Conservation (phyloP, 2,797 vertebrate species). For the Pangasius macronema region DNA sequence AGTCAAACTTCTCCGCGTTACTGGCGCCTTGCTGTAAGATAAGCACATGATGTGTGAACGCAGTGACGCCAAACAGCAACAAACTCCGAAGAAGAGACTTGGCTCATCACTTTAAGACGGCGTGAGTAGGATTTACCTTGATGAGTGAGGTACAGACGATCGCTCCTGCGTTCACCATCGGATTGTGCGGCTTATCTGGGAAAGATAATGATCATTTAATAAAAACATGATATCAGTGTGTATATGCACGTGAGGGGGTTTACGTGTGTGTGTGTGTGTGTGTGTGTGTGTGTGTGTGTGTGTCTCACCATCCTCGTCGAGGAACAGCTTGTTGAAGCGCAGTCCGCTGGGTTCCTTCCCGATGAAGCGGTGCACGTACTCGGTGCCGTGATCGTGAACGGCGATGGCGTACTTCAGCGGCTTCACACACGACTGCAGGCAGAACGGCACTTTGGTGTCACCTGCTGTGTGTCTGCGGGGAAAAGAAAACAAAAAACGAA, state of each 20-base stretch:
- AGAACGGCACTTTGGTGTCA: slow-evolving; percentile 98
- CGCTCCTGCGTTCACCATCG: slow-evolving; percentile 98
- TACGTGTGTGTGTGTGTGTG: neutral
- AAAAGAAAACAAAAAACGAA: neutral
- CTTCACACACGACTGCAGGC: slow-evolving; percentile 97
- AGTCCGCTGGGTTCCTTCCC: slow-evolving; percentile 97
- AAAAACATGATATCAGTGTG: neutral
- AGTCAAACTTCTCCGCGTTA: slow-evolving; percentile 98
- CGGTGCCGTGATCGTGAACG: slow-evolving; percentile 94
- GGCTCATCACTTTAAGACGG: neutral
- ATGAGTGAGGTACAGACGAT: slow-evolving; percentile 98
- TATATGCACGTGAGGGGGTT: neutral
- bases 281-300: neutral
- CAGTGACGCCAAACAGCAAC: neutral
- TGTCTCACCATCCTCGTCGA: slow-evolving; percentile 95
- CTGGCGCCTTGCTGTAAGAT: slow-evolving; percentile 90
- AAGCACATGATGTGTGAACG: slow-evolving; percentile 51
- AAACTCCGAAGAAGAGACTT: neutral
- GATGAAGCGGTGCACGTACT: slow-evolving; percentile 96
- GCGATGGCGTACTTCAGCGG: slow-evolving; percentile 96
- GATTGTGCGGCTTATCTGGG: slow-evolving; percentile 97
- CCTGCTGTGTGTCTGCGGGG: slow-evolving; percentile 87
- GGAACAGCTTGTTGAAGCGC: slow-evolving; percentile 97
- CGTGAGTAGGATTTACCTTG: slow-evolving; percentile 81
- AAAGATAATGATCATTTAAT: slow-evolving; percentile 49